Evolutionary conservation across 2,797 vertebrate species (phyloP), one percentile per base, ranked within the genome.

Genomic region (Scleropages formosus): DNA sequence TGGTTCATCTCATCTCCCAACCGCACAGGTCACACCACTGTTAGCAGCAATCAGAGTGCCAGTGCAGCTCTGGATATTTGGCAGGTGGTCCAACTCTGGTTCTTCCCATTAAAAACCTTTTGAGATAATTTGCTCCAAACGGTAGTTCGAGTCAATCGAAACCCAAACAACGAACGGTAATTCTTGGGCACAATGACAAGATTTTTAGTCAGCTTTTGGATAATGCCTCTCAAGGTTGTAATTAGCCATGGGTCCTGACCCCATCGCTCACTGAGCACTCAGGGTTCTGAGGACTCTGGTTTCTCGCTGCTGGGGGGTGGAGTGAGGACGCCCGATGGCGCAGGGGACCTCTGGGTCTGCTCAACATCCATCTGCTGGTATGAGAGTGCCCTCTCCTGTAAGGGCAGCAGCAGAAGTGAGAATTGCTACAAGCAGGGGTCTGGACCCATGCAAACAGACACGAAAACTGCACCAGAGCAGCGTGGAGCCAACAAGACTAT

Each of bases 291-390:
- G 0, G 85, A 86, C 7, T 91, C 90, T 0, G 80, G 84, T 76
- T 98, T 99, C 89, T 97, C 94, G 46, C 91, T 94, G 86, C 96
- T 99, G 22, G 92, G 93, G 0, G 97, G 97, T 0, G 96, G 97
- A 18, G 97, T 98, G 80, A 99, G 92, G 63, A 98, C 88, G 8
- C 96, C 95, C 0, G 86, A 89, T 0, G 96, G 96, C 18, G 95
- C 84, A 4, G 94, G 90, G 74, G 94, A 95, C 81, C 77, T 86
- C 80, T 88, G 85, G 24, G 86, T 92, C 67, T 87, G 85, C 78
- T 95, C 90, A 79, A 94, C 80, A 69, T 96, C 87, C 73, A 81
- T 84, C 56, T 91, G 91, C 88, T 92, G 91, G 86, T 95, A 95
- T 3, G 91, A 89, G 86, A 91, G 87, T 75, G 93, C 95, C 89